phyloP scores from a whole-genome alignment of 2,888 invertebrate genomes.

The Candidula unifasciata region DNA sequence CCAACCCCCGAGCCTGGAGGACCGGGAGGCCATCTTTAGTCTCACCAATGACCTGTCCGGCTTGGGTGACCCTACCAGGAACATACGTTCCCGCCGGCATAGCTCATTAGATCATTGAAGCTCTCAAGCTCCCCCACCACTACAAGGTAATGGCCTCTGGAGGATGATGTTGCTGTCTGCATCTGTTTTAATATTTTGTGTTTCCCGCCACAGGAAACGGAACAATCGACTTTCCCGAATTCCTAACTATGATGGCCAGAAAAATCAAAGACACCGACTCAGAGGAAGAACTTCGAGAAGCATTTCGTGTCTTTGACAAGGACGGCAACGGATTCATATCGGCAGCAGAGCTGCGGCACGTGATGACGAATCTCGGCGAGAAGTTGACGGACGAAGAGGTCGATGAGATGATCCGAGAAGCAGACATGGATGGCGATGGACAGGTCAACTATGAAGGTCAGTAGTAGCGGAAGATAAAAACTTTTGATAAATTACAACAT shows the following conservation, averaged over 20 bases:
- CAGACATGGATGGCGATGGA: slow-evolving; percentile 53
- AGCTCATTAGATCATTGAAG: no score
- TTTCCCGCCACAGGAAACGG: slow-evolving; percentile 44
- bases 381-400: slow-evolving; percentile 56
- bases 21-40: no score
- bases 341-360: slow-evolving; percentile 52
- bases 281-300: slow-evolving; percentile 54
- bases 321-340: slow-evolving; percentile 53
- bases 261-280: slow-evolving; percentile 55
- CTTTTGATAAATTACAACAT: no score
- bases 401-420: slow-evolving; percentile 54
- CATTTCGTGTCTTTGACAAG: slow-evolving; percentile 52
- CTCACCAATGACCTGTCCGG: no score
- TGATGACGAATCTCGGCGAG: slow-evolving; percentile 54
- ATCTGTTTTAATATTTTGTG: no score
- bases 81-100: no score
- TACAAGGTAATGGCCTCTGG: no score
- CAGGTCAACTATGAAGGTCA: slow-evolving; percentile 56
- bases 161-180: no score
- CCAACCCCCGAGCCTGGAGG: no score
- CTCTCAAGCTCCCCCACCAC: no score
- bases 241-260: slow-evolving; percentile 54
- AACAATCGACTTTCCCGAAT: slow-evolving; percentile 50
- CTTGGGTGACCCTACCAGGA: no score
- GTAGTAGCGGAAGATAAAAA: background rate